Conservation (phyloP, 2,113 vertebrate genomes). For the Siphamia tubifer region DNA sequence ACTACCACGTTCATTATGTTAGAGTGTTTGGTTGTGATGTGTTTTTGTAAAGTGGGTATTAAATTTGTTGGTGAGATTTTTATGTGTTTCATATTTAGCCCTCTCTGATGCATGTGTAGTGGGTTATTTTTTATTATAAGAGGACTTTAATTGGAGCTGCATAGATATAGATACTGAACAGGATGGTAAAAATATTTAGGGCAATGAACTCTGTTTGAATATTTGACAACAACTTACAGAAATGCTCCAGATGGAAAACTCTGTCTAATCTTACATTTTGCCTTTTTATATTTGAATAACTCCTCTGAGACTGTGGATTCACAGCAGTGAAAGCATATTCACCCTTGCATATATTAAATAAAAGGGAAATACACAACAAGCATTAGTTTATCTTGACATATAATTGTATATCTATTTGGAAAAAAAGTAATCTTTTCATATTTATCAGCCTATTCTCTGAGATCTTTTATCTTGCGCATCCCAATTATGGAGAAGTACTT, state of each 20-base stretch:
- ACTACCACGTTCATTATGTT: constrained; percentile 64
- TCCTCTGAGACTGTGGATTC: background rate
- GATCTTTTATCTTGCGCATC: background rate
- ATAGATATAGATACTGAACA: constrained; percentile 6
- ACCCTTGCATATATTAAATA: background rate
- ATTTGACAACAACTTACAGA: background rate
- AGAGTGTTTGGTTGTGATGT: constrained; percentile 73
- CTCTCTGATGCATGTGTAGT: constrained; percentile 8
- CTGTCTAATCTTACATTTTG: background rate
- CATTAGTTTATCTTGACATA: background rate
- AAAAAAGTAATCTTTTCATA: background rate
- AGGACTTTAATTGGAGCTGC: constrained; percentile 7
- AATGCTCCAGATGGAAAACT: background rate
- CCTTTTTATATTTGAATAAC: background rate
- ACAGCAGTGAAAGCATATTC: background rate
- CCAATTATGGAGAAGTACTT: constrained; percentile 12
- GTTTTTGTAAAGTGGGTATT: constrained; percentile 68
- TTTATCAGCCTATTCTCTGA: background rate
- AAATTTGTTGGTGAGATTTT: constrained; percentile 34
- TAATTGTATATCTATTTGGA: background rate
- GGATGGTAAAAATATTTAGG: constrained; percentile 4
- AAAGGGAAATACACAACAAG: background rate
- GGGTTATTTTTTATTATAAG: constrained; percentile 14
- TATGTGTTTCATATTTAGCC: constrained; percentile 33
- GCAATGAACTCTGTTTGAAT: background rate